A percentile compares a stretch with the other conserved stretches of the same genome.
Evolutionary conservation across 2,888 invertebrate species (phyloP).

Genomic region (Heterodera filipjevi): DNA sequence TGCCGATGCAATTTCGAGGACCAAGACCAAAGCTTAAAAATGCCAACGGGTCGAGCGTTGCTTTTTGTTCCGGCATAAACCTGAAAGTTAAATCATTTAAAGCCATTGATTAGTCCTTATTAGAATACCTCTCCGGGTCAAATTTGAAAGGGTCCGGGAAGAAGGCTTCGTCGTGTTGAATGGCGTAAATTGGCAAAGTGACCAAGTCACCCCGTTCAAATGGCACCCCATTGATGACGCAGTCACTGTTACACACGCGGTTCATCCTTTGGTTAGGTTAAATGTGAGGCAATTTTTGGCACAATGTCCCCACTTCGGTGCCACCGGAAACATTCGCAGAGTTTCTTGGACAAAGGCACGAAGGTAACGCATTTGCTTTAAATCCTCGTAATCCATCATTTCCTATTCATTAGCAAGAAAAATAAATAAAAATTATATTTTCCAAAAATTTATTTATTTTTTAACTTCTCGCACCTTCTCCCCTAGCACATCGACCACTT

Average conservation of each 20-base stretch:
- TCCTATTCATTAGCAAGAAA: background rate
- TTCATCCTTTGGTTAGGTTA: slow-evolving; percentile 10
- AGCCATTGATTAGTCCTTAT: background rate
- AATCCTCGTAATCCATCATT: slow-evolving; percentile 9
- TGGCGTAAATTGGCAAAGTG: slow-evolving; percentile 28
- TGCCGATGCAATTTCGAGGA: slow-evolving; percentile 55
- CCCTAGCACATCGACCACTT: slow-evolving; percentile 31
- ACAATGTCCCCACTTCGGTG: slow-evolving; percentile 22
- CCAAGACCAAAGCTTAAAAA: slow-evolving; percentile 52
- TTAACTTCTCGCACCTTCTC: slow-evolving; percentile 9
- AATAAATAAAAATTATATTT: background rate
- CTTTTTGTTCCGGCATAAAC: slow-evolving; percentile 27
- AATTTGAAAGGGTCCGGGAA: slow-evolving; percentile 33
- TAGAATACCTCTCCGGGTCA: slow-evolving; percentile 26
- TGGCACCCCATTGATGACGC: slow-evolving; percentile 30
- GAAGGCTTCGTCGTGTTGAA: slow-evolving; percentile 30
- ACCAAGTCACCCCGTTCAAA: slow-evolving; percentile 31
- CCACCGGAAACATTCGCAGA: slow-evolving; percentile 55
- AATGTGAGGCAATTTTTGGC: background rate
- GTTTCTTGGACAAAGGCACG: slow-evolving; percentile 61
- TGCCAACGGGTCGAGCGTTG: slow-evolving; percentile 10
- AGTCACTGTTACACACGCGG: slow-evolving; percentile 24
- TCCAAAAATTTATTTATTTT: background rate
- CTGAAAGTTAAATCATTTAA: background rate
- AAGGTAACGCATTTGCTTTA: slow-evolving; percentile 45